Evolutionary conservation across 2,113 vertebrate species (phyloP).

Genomic region (Gallinago media): DNA sequence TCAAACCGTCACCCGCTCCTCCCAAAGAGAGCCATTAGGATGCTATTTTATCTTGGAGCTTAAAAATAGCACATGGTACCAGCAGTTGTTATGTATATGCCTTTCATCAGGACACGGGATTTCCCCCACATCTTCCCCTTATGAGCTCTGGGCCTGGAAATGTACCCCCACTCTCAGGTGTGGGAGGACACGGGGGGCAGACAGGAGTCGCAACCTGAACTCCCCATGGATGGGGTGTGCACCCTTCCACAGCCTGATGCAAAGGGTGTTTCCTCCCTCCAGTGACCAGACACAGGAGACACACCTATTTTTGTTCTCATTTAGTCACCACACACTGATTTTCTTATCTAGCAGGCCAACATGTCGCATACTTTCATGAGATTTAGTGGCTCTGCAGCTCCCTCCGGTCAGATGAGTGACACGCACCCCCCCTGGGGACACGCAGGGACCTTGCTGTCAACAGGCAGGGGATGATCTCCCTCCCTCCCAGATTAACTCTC

Average conservation of each 20-base stretch:
- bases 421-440: not conserved
- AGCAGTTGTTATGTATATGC: slow-evolving; percentile 12
- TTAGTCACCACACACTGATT: not conserved
- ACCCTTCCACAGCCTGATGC: not conserved
- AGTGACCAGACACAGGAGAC: not conserved
- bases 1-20: fast-evolving
- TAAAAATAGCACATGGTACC: slow-evolving; percentile 51
- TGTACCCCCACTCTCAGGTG: not conserved
- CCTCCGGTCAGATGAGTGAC: not conserved
- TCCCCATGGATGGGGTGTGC: not conserved
- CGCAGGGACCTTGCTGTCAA: not conserved
- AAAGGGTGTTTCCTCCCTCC: not conserved
- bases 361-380: not conserved
- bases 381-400: not conserved
- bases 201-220: not conserved
- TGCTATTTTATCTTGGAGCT: slow-evolving; percentile 33
- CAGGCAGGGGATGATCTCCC: not conserved
- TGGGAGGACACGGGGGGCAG: not conserved
- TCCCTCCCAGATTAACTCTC: fast-evolving
- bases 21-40: slow-evolving; percentile 8
- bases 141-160: not conserved
- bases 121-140: not conserved
- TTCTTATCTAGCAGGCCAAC: slow-evolving; percentile 1
- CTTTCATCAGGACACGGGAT: not conserved
- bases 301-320: slow-evolving; percentile 1